phyloP scores from a whole-genome alignment of 2,797 vertebrate genomes.

The Aphelocoma californica region DNA sequence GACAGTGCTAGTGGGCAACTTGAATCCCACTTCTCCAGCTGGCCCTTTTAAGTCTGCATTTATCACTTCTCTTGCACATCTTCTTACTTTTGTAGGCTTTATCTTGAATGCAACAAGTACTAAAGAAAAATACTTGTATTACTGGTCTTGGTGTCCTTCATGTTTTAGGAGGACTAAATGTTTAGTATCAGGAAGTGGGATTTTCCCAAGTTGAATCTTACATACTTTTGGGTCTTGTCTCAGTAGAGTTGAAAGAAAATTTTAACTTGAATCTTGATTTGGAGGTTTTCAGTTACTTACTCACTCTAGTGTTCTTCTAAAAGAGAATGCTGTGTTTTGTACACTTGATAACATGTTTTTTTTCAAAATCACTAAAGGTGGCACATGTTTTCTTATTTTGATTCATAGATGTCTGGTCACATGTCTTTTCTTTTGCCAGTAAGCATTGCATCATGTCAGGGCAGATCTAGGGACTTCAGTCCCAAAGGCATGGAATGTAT shows the following conservation, averaged over 20 bases:
- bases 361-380: background rate
- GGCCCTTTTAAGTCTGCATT: background rate
- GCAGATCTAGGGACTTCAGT: background rate
- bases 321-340: background rate
- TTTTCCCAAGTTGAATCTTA: background rate
- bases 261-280: background rate
- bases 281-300: background rate
- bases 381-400: background rate
- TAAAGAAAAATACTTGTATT: background rate
- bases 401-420: background rate
- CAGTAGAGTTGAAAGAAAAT: background rate
- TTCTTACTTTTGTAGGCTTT: background rate
- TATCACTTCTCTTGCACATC: background rate
- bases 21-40: background rate
- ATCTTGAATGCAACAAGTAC: background rate
- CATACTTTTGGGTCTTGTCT: background rate
- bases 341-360: background rate
- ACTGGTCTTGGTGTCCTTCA: background rate
- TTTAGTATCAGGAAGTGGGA: background rate
- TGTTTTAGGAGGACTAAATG: background rate
- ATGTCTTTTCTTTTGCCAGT: background rate
- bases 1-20: background rate
- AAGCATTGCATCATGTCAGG: background rate
- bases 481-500: background rate
- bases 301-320: background rate